Percentiles rank a stretch among this genome's conserved stretches.
These are phyloP conservation scores for Falco novaeseelandiae DNA, from an alignment of 2,797 vertebrate genomes.

Conservation along the genomic window DNA sequence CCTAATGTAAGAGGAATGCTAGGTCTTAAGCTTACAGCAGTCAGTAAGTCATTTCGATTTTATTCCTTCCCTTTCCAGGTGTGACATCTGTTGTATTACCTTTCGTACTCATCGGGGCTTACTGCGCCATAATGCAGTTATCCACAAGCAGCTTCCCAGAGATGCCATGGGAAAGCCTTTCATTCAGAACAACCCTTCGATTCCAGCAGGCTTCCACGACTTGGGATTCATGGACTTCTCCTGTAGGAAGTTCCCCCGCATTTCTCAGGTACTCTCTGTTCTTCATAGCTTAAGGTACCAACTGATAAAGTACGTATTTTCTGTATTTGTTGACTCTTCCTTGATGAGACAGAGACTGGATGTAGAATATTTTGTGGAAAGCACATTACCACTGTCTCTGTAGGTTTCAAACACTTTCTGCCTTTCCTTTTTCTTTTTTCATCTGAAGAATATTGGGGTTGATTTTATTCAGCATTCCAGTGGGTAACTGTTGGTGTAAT, in stretches of 20 bases:
- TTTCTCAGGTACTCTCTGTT: constrained; percentile 88
- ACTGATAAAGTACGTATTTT: neutral
- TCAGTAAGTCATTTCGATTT: neutral
- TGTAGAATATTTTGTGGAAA: neutral
- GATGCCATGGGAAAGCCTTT: constrained; percentile 91
- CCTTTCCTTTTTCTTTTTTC: neutral
- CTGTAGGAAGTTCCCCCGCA: constrained; percentile 93
- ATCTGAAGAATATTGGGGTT: neutral
- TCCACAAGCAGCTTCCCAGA: constrained; percentile 93
- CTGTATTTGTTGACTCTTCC: neutral
- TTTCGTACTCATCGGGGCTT: constrained; percentile 95
- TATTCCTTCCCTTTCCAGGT: constrained; percentile 77
- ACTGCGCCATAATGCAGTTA: constrained; percentile 90
- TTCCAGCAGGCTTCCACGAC: constrained; percentile 95
- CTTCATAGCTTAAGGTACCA: neutral
- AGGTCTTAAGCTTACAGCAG: neutral
- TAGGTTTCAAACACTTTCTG: neutral
- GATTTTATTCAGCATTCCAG: neutral
- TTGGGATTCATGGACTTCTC: constrained; percentile 98
- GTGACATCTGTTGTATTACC: constrained; percentile 92
- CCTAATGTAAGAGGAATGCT: neutral
- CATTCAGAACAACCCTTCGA: constrained; percentile 97
- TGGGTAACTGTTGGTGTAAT: neutral
- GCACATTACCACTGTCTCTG: neutral
- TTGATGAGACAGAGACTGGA: neutral